Evolutionary conservation across 2,113 vertebrate species (phyloP).

Genomic region (Lipophrys pholis): DNA sequence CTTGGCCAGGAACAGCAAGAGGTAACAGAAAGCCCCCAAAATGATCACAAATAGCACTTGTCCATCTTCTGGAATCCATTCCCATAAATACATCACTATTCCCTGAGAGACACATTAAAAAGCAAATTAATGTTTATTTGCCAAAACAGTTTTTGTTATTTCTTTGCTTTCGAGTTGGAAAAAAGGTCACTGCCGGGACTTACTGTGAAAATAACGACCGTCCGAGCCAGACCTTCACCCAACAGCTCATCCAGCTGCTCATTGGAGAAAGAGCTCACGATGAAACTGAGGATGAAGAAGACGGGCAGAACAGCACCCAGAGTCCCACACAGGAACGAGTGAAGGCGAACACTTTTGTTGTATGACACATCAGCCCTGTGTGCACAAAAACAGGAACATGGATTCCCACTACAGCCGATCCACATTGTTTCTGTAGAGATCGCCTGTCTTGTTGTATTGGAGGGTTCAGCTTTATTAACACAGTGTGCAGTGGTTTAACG

Average conservation of each 20-base stretch:
- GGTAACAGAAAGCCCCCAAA: slow-evolving; percentile 78
- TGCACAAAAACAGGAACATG: background rate
- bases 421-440: no score
- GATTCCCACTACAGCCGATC: no score
- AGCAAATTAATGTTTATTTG: no score
- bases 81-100: slow-evolving; percentile 80
- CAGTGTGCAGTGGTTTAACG: background rate
- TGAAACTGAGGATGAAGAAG: slow-evolving; percentile 81
- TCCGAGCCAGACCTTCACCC: slow-evolving; percentile 72
- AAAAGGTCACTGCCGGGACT: slow-evolving; percentile 4
- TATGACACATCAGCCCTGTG: slow-evolving; percentile 72
- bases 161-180: no score
- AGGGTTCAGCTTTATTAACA: no score
- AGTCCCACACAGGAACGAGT: slow-evolving; percentile 77
- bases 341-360: slow-evolving; percentile 77
- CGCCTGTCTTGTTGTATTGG: no score
- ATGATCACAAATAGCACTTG: slow-evolving; percentile 79
- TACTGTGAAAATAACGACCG: slow-evolving; percentile 65
- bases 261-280: slow-evolving; percentile 73
- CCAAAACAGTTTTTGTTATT: no score
- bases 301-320: slow-evolving; percentile 78
- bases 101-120: slow-evolving; percentile 59
- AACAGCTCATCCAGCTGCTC: slow-evolving; percentile 75
- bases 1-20: slow-evolving; percentile 80
- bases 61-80: slow-evolving; percentile 84